Conservation (phyloP, 2,888 invertebrate genomes). For the Choreutis nemorana region DNA sequence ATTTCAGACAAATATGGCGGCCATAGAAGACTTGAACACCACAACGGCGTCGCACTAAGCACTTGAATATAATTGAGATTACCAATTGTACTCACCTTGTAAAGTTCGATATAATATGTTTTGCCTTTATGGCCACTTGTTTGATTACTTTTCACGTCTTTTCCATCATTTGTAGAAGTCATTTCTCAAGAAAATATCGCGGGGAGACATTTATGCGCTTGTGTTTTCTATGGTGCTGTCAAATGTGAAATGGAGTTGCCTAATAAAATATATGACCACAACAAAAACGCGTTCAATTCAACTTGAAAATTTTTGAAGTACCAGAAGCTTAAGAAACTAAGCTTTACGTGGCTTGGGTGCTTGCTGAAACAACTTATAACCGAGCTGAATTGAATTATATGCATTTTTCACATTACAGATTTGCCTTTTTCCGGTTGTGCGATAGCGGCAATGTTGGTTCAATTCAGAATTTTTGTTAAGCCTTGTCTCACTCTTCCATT, state of each 20-base stretch:
- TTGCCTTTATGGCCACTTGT: conserved; percentile 55
- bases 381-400: too few relatives aligned
- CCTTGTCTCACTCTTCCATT: too few relatives aligned
- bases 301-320: too few relatives aligned
- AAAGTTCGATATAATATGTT: conserved; percentile 58
- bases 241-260: conserved; percentile 22
- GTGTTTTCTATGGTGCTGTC: conserved; percentile 65
- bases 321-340: too few relatives aligned
- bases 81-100: conserved; percentile 50
- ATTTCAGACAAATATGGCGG: conserved; percentile 61
- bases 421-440: too few relatives aligned
- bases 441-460: too few relatives aligned
- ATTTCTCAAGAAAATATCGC: conserved; percentile 66
- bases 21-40: conserved; percentile 45
- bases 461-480: too few relatives aligned
- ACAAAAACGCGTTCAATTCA: too few relatives aligned
- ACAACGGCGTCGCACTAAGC: conserved; percentile 47
- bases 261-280: too few relatives aligned
- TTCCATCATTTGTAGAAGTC: conserved; percentile 66
- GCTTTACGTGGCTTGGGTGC: too few relatives aligned
- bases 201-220: conserved; percentile 67
- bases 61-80: conserved; percentile 18
- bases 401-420: too few relatives aligned
- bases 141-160: conserved; percentile 62
- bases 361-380: too few relatives aligned